These are phyloP conservation scores for Notolepis coatsorum DNA, from an alignment of 2,797 vertebrate species.

Conservation along the genomic window DNA sequence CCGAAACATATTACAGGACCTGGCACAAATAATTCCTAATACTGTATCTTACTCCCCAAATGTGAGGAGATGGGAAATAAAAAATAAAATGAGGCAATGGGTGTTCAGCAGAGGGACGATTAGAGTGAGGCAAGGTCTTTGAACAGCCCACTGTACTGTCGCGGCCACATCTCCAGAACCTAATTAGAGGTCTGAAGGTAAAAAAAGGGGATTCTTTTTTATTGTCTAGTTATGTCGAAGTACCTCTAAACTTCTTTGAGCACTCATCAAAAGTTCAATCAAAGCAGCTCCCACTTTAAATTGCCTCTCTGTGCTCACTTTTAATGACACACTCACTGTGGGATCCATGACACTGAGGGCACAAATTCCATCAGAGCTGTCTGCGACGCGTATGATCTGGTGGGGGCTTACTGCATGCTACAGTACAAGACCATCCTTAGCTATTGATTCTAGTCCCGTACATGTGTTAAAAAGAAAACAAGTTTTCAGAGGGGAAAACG, in stretches of 20 bases:
- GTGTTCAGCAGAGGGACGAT: conserved; percentile 28
- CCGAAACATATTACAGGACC: conserved; percentile 38
- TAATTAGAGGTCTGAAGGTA: conserved; percentile 69
- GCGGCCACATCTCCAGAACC: conserved; percentile 40
- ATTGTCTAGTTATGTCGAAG: conserved; percentile 49
- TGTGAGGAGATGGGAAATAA: conserved; percentile 38
- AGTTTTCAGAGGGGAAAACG: too few species aligned
- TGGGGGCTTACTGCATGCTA: background rate
- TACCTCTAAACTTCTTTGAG: conserved; percentile 49
- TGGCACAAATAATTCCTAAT: conserved; percentile 48
- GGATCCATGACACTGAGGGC: conserved; percentile 16
- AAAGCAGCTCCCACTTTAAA: conserved; percentile 48
- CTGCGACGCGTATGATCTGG: conserved; percentile 17
- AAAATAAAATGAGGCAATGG: conserved; percentile 32
- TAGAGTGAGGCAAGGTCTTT: conserved; percentile 48
- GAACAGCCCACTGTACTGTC: conserved; percentile 57
- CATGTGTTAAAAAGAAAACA: too few species aligned
- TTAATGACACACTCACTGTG: conserved; percentile 34
- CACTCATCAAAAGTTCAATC: conserved; percentile 56
- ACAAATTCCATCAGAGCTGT: conserved; percentile 21
- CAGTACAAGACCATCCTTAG: too few species aligned
- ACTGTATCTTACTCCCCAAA: conserved; percentile 27
- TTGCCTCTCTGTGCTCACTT: conserved; percentile 28
- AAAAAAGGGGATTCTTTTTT: conserved; percentile 41
- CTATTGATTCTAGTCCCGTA: conserved; percentile 27